A percentile compares a stretch with the other conserved stretches of the same genome.
phyloP scores from a whole-genome alignment of 2,797 vertebrate species.

The Scarus forsteni region DNA sequence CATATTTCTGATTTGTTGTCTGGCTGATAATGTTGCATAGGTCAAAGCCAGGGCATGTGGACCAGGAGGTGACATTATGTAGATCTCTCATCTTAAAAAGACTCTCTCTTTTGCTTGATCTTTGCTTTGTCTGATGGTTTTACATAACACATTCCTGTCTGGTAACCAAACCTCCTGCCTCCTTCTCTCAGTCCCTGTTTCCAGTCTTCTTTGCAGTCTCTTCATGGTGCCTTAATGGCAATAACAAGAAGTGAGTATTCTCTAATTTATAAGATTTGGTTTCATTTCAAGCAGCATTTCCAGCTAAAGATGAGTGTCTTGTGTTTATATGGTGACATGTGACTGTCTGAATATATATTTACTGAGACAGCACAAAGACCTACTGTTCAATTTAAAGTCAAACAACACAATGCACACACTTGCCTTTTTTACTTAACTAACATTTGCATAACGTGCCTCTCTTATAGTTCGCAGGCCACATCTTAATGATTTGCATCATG shows the following conservation, averaged over 20 bases:
- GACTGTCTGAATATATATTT: no score
- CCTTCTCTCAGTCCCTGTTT: neutral
- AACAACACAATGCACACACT: neutral
- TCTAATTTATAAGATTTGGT: neutral
- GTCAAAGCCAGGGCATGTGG: constrained; percentile 4
- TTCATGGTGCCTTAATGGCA: neutral
- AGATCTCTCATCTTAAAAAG: neutral
- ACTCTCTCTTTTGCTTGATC: neutral
- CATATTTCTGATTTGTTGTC: constrained; percentile 20
- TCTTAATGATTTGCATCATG: neutral
- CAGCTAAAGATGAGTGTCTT: neutral
- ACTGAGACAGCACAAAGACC: neutral
- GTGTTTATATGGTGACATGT: neutral
- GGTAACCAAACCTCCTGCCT: neutral
- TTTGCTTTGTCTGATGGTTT: neutral
- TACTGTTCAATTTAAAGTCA: neutral
- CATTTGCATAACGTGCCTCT: neutral
- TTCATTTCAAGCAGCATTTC: neutral
- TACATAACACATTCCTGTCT: constrained; percentile 1
- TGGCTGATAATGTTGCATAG: constrained; percentile 8
- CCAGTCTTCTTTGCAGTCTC: neutral
- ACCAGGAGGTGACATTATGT: neutral
- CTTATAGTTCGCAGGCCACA: no score
- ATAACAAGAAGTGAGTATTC: neutral
- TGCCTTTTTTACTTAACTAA: neutral